Base-by-base conservation (phyloP, 2,113 vertebrate species). In the Larimichthys polyactis region DNA sequence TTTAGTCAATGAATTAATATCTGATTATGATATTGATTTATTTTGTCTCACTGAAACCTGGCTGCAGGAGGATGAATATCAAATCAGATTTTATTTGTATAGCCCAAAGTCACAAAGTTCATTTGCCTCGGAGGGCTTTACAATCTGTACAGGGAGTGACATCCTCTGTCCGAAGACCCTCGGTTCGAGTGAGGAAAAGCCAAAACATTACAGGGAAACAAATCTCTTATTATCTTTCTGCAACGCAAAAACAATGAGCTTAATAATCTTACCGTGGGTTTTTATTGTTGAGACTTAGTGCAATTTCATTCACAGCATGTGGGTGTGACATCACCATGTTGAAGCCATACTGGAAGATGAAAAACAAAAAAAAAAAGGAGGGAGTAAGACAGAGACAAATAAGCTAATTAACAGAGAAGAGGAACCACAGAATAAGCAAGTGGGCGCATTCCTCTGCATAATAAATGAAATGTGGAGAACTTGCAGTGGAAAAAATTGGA, bases 291-390 rank as follows among this genome's bases (percentile, higher is more conserved):
- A 99, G 96, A 92, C 98, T 99, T 89, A 99, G 97, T 74, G 98
- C 98, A 66, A 99, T 99, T 96, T 99, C 98, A 54, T 99, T 99
- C 91, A 99, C 98, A 55, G 98, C 97, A 0, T 98, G 97, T 5
- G 97, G 97, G 79, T 99, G 98, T 63, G 98, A 99, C 98, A 99
- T 99, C 80, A 99, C 98, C 95, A 99, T 93, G 94, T 99, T 99
- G 96, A 99, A 99, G 90, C 98, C 98, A 0, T 99, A 99, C 98
- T 99, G 93, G 0, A 89, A 81, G 51, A 91, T 49, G 46, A 62
- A 75, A 71, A 83, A 46, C 95, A 91, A 94, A 92, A 90, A 10
- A 83, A n/a, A 92, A 90, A 10, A 83, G 43, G 68, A 52, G 48
- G 40, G 69, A 75, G 29, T 62, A 48, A 62, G 67, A 81, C 69